Evolutionary conservation across 2,888 invertebrate species (phyloP).

Genomic region (Drosophila koepferae): DNA sequence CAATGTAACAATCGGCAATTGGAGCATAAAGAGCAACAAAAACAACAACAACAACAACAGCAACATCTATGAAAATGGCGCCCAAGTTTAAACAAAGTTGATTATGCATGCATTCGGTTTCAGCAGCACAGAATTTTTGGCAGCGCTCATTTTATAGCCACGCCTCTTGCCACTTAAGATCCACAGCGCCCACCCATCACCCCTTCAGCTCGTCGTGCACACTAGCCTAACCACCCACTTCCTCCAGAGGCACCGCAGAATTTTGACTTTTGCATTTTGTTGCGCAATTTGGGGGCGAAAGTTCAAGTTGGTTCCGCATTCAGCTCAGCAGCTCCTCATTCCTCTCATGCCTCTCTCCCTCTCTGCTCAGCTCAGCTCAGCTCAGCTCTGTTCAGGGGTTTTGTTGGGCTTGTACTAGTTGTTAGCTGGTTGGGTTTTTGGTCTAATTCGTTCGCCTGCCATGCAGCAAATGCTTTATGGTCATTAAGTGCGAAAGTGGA

Average conservation of each 20-base stretch:
- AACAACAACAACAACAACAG: slow-evolving; percentile 38
- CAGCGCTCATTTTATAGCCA: slow-evolving; percentile 74
- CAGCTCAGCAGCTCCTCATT: slow-evolving; percentile 11
- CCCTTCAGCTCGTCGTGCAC: not conserved
- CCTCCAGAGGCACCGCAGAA: slow-evolving; percentile 44
- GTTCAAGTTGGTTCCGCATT: slow-evolving; percentile 72
- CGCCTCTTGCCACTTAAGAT: slow-evolving; percentile 39
- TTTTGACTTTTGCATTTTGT: slow-evolving; percentile 81
- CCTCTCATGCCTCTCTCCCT: slow-evolving; percentile 3
- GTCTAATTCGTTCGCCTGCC: slow-evolving; percentile 72
- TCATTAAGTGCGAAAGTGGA: slow-evolving; percentile 80
- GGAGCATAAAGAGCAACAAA: slow-evolving; percentile 68
- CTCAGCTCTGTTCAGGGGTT: slow-evolving; percentile 32
- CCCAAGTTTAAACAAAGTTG: slow-evolving; percentile 81
- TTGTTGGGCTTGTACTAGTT: slow-evolving; percentile 37
- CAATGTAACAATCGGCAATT: slow-evolving; percentile 52
- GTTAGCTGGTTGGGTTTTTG: slow-evolving; percentile 49
- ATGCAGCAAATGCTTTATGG: slow-evolving; percentile 74
- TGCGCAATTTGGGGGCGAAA: slow-evolving; percentile 74
- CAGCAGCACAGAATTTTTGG: slow-evolving; percentile 70
- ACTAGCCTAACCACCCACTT: slow-evolving; percentile 7
- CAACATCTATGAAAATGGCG: slow-evolving; percentile 56
- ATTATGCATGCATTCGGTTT: slow-evolving; percentile 82
- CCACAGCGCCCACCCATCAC: not conserved
- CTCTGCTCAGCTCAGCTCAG: not conserved